These are phyloP conservation scores for Acleris cristana DNA, from an alignment of 2,888 invertebrate genomes.

Conservation along the genomic window DNA sequence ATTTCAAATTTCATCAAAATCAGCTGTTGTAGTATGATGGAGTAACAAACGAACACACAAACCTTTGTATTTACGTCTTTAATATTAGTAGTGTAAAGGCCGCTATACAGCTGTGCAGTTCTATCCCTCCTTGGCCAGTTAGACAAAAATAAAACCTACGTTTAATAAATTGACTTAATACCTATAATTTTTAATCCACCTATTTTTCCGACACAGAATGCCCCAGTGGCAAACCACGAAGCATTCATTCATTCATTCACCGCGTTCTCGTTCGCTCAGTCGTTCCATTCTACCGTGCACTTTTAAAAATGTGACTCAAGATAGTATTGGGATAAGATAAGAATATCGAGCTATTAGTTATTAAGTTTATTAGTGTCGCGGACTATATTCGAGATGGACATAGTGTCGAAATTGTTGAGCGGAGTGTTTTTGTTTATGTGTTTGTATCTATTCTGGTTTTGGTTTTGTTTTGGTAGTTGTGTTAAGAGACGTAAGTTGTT, in stretches of 20 bases:
- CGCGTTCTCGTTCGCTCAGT: neutral
- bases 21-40: no score
- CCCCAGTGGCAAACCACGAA: slow-evolving; percentile 7
- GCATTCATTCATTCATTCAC: slow-evolving; percentile 17
- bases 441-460: slow-evolving; percentile 69
- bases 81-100: no score
- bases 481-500: slow-evolving; percentile 63
- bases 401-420: slow-evolving; percentile 51
- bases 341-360: neutral
- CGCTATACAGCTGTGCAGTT: no score
- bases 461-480: slow-evolving; percentile 73
- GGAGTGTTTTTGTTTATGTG: slow-evolving; percentile 63
- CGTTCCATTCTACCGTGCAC: slow-evolving; percentile 12
- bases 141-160: no score
- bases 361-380: slow-evolving; percentile 13
- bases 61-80: no score
- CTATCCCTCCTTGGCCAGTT: no score
- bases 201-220: slow-evolving; percentile 12
- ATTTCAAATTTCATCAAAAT: no score
- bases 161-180: no score
- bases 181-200: neutral
- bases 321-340: slow-evolving; percentile 29
- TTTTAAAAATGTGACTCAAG: slow-evolving; percentile 22
- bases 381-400: slow-evolving; percentile 55
- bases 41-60: no score